A percentile compares a stretch with the other conserved stretches of the same genome.
phyloP scores from a whole-genome alignment of 2,888 invertebrate species.

The Hipparchia semele region DNA sequence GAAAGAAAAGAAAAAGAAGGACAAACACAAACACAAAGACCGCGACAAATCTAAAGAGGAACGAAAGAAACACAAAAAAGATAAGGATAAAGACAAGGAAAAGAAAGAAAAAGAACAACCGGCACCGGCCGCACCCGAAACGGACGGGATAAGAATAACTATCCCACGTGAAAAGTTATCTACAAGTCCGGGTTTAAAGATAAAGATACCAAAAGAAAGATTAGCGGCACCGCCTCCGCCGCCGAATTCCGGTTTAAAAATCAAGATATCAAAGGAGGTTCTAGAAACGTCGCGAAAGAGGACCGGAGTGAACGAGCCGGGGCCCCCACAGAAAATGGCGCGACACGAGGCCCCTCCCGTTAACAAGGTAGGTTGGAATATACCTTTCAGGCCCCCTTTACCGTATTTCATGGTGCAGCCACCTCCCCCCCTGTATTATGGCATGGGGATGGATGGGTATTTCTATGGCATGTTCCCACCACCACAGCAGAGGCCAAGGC shows the following conservation, averaged over 20 bases:
- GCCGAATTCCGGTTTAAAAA: slow-evolving; percentile 84
- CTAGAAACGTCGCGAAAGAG: slow-evolving; percentile 77
- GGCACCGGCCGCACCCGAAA: slow-evolving; percentile 39
- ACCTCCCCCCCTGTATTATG: slow-evolving; percentile 65
- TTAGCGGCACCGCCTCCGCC: slow-evolving; percentile 82
- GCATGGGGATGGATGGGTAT: slow-evolving; percentile 58
- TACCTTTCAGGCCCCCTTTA: slow-evolving; percentile 59
- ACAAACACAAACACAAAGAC: slow-evolving; percentile 91
- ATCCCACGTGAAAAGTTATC: slow-evolving; percentile 73
- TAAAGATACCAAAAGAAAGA: slow-evolving; percentile 91
- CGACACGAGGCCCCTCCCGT: slow-evolving; percentile 63
- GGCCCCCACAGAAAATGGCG: slow-evolving; percentile 58
- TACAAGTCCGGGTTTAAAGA: slow-evolving; percentile 85
- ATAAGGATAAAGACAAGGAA: slow-evolving; percentile 81
- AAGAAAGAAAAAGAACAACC: slow-evolving; percentile 53
- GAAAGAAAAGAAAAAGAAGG: slow-evolving; percentile 90
- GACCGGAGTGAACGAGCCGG: slow-evolving; percentile 58
- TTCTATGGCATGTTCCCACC: slow-evolving; percentile 51
- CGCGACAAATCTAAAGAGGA: slow-evolving; percentile 88
- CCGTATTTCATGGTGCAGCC: slow-evolving; percentile 74
- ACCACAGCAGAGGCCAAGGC: slow-evolving; percentile 58
- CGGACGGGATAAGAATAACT: slow-evolving; percentile 69
- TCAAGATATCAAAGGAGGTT: slow-evolving; percentile 91
- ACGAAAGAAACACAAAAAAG: slow-evolving; percentile 88
- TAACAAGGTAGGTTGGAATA: slow-evolving; percentile 73